Percentiles rank a stretch among this genome's conserved stretches.
Conservation (phyloP, 2,113 vertebrate species). For the Leuciscus idus region DNA sequence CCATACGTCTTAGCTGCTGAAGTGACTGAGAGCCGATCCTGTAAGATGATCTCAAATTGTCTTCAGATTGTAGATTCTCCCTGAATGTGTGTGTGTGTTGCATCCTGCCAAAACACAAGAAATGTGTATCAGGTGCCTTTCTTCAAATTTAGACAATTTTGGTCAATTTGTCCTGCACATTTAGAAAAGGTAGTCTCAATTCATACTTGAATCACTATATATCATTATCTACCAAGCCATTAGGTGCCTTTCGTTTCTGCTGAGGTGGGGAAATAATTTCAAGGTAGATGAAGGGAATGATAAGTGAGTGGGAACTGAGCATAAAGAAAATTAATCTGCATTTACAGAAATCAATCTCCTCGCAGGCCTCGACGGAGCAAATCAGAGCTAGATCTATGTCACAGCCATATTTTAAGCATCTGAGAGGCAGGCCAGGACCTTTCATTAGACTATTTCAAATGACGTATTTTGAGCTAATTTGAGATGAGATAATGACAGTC, state of each 20-base stretch:
- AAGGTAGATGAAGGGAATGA: neutral
- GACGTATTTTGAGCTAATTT: constrained; percentile 12
- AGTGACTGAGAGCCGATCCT: neutral
- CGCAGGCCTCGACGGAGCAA: neutral
- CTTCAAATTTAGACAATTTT: neutral
- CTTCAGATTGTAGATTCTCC: constrained; percentile 38
- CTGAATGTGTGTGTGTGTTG: neutral
- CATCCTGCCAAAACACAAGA: constrained; percentile 20
- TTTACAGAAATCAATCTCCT: constrained; percentile 11
- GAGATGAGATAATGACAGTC: neutral
- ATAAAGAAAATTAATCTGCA: neutral
- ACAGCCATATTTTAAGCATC: constrained; percentile 25
- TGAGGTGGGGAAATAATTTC: neutral
- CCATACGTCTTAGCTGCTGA: neutral
- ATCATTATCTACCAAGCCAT: neutral
- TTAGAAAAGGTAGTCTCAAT: neutral
- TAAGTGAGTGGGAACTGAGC: neutral
- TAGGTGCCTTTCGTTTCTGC: neutral
- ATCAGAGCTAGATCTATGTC: constrained; percentile 33
- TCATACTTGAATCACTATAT: neutral
- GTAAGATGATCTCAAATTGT: constrained; percentile 8
- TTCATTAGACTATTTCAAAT: constrained; percentile 4
- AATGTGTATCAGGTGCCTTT: neutral
- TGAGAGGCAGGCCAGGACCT: neutral
- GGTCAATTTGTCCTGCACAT: neutral